Evolutionary conservation across 2,797 vertebrate species (phyloP).

Genomic region (Malurus splendens): DNA sequence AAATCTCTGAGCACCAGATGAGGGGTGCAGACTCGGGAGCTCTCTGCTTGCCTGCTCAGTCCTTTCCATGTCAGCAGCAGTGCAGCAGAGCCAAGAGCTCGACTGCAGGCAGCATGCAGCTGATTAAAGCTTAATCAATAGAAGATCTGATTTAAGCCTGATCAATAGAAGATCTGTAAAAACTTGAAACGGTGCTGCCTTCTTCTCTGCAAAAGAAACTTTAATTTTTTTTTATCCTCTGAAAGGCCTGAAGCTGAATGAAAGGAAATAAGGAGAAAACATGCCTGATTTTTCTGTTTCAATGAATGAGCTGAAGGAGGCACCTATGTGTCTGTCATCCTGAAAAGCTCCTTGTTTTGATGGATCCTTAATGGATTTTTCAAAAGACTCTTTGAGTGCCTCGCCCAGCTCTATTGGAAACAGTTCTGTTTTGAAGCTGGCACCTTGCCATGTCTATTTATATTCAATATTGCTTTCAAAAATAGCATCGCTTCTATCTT

Average conservation of each 20-base stretch:
- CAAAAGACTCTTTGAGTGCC: conserved; percentile 28
- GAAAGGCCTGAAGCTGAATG: background rate
- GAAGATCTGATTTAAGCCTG: background rate
- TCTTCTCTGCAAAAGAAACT: background rate
- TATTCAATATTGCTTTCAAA: conserved; percentile 27
- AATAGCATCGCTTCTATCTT: conserved; percentile 18
- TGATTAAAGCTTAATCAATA: background rate
- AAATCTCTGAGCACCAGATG: background rate
- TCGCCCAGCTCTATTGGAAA: background rate
- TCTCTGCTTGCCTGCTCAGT: background rate
- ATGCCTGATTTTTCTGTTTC: background rate
- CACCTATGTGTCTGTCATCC: conserved; percentile 10
- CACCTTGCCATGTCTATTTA: conserved; percentile 45
- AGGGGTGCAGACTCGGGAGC: background rate
- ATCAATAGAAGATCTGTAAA: conserved; percentile 15
- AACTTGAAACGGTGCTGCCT: background rate
- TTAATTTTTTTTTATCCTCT: background rate
- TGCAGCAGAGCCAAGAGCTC: background rate
- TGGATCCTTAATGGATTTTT: conserved; percentile 43
- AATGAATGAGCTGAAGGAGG: conserved; percentile 10
- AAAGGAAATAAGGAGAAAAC: background rate
- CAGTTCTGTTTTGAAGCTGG: conserved; percentile 41
- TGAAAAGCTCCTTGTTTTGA: conserved; percentile 52
- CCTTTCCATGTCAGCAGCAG: background rate
- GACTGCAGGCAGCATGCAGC: fast-evolving